Base-by-base conservation (phyloP, 2,113 vertebrate species). In the Tyrannus savana region DNA sequence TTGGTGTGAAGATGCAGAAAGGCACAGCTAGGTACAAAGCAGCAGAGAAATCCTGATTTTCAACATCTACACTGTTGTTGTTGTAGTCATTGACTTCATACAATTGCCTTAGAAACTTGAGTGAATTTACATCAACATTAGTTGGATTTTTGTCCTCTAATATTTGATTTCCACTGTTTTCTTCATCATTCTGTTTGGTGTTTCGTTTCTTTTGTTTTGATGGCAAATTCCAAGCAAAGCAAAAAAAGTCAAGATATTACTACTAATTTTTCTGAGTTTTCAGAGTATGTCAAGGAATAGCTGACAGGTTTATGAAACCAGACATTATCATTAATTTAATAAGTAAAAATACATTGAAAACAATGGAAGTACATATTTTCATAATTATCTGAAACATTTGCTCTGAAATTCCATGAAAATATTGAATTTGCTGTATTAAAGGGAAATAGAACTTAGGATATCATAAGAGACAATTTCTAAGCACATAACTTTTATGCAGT, bases 401-500 rank as follows among this genome's bases (percentile, higher is more conserved):
- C 15, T 39, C 14, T 52, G 49, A 75, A 75, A 83, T 72, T 52
- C 16, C 5, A 58, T 31, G 3, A 60, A 86, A 73, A 62, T 24
- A 46, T 19, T 37, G 6, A 18, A 41, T 46, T 67, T 83, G 6
- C 3, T 67, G 5, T 10, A 25, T 63, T 68, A 6, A 60, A 60
- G 6, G 10, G 15, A 90, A 47, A 10, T 22, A 39, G 67, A 71
- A 50, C 19, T 19, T 52, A 58, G 37, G 14, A 35, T 12, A 60
- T 2, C 6, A 73, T 3, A 72, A 79, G 39, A 47, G 27, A 35
- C 0, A n/a, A 21, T 53, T 95, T 62, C 23, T 50, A 37, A 58
- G 3, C 0, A 1, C 24, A 12, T 49, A 24, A 27, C 13, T 52
- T 22, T 53, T 37, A 31, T 22, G 17, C 0, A 1, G 21, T 25